These are phyloP conservation scores for Lamellibrachia columna DNA, from an alignment of 2,888 invertebrate species.

Conservation along the genomic window DNA sequence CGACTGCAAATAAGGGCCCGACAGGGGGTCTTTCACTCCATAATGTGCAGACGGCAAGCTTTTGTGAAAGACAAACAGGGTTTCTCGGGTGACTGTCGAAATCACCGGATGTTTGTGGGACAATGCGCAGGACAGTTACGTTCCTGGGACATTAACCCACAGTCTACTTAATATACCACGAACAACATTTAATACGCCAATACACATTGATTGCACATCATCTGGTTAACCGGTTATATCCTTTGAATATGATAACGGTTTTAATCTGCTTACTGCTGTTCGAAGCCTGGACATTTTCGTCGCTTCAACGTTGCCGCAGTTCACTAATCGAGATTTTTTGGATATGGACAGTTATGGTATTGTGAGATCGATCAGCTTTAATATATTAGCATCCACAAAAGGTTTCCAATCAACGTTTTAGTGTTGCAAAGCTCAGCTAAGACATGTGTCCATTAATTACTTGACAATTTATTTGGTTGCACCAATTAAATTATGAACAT, in stretches of 20 bases:
- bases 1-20: not conserved
- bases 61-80: not conserved
- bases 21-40: not conserved
- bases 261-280: not conserved
- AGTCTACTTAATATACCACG: not conserved
- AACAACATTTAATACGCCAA: too few species aligned
- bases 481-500: too few species aligned
- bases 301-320: not conserved
- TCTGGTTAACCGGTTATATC: not conserved
- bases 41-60: not conserved
- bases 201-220: not conserved
- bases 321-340: not conserved
- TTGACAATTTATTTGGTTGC: too few species aligned
- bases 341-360: not conserved
- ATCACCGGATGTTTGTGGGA: not conserved
- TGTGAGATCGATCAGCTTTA: not conserved
- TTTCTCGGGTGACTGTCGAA: not conserved
- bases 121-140: not conserved
- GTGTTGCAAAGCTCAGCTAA: too few species aligned
- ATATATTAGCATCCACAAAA: not conserved
- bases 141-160: not conserved
- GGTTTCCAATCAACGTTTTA: too few species aligned
- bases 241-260: not conserved
- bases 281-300: not conserved
- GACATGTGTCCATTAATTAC: too few species aligned